These are phyloP conservation scores for Dicrostonyx torquatus DNA, from an alignment of 2,797 vertebrate genomes.

Conservation along the genomic window DNA sequence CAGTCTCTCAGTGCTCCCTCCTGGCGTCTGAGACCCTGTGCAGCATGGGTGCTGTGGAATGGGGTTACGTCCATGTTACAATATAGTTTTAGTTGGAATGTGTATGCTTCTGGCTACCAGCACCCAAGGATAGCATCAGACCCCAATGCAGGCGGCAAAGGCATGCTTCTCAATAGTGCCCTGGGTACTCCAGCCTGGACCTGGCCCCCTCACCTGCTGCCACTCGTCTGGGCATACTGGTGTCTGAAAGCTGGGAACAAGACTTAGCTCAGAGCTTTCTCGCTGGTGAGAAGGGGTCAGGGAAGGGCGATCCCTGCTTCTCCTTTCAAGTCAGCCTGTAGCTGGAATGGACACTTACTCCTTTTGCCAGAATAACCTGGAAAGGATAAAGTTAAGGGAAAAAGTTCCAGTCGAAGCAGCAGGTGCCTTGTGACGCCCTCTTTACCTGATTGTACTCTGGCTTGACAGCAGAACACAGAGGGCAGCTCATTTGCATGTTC, in stretches of 20 bases:
- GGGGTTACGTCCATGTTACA: background rate
- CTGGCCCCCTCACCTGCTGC: background rate
- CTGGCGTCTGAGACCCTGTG: background rate
- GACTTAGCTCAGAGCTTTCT: background rate
- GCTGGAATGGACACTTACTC: background rate
- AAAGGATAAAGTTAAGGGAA: background rate
- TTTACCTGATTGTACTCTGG: background rate
- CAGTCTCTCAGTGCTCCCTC: background rate
- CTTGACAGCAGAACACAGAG: background rate
- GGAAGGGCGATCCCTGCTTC: background rate
- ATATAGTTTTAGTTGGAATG: background rate
- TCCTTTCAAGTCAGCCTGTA: background rate
- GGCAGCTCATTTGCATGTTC: background rate
- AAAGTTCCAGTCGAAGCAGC: too few relatives aligned
- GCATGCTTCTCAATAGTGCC: background rate
- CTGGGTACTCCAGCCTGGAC: background rate
- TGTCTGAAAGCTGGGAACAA: background rate
- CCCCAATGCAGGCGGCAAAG: too few relatives aligned
- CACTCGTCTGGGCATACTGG: background rate
- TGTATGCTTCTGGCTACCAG: background rate
- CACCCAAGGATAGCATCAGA: background rate
- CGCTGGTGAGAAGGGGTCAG: background rate
- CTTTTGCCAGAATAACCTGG: background rate
- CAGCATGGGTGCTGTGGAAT: background rate
- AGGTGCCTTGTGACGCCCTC: background rate